These are phyloP conservation scores for Zaprionus nigranus DNA, from an alignment of 1,140 invertebrate species.

Conservation along the genomic window DNA sequence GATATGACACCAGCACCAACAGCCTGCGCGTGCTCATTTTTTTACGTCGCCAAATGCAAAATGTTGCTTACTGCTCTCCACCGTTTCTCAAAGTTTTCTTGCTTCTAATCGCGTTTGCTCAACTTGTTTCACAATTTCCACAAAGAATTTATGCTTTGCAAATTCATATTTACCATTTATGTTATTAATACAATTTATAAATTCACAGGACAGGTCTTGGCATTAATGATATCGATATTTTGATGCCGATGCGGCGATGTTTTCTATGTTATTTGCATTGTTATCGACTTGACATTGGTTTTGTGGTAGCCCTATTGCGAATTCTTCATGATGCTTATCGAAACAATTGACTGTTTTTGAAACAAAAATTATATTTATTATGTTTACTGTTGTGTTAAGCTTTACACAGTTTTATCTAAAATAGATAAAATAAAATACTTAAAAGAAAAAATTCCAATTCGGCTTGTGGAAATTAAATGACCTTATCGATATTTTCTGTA, in stretches of 20 bases:
- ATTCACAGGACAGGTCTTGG: slow-evolving; percentile 41
- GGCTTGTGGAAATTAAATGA: not conserved
- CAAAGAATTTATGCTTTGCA: not conserved
- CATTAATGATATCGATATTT: slow-evolving; percentile 40
- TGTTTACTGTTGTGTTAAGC: not conserved
- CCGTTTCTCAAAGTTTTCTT: not conserved
- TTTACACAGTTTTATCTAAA: not conserved
- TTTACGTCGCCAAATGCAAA: slow-evolving; percentile 54
- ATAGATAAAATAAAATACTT: not conserved
- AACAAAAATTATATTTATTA: not conserved
- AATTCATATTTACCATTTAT: slow-evolving; percentile 43
- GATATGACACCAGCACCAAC: slow-evolving; percentile 54
- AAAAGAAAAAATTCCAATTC: not conserved
- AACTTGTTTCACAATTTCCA: not conserved
- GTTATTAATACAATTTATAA: slow-evolving; percentile 33
- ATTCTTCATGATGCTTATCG: not conserved
- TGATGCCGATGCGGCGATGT: slow-evolving; percentile 33
- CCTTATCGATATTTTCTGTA: slow-evolving; percentile 1
- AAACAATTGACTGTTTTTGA: not conserved
- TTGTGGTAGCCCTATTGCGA: slow-evolving; percentile 13
- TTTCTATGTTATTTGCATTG: slow-evolving; percentile 14
- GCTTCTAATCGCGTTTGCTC: not conserved
- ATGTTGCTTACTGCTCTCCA: not conserved
- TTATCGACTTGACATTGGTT: slow-evolving; percentile 17
- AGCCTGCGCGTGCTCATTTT: slow-evolving; percentile 70